These are phyloP conservation scores for Charanyca ferruginea DNA, from an alignment of 2,888 invertebrate genomes.

Conservation along the genomic window DNA sequence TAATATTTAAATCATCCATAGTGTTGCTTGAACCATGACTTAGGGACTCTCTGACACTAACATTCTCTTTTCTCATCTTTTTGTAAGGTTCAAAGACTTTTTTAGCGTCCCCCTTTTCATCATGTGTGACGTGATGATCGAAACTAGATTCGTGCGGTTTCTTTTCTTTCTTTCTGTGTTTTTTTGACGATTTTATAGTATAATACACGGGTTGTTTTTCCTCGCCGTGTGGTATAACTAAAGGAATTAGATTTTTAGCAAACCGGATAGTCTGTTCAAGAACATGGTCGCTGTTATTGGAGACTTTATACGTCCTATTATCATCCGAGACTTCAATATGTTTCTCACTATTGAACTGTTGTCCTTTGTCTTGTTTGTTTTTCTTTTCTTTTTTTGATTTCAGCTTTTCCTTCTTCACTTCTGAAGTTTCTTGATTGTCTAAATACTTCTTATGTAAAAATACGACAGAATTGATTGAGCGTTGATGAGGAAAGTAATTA, in stretches of 20 bases:
- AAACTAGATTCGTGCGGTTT: slow-evolving; percentile 54
- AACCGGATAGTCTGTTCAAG: slow-evolving; percentile 82
- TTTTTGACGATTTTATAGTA: slow-evolving; percentile 79
- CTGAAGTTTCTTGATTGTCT: slow-evolving; percentile 45
- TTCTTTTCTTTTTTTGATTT: slow-evolving; percentile 60
- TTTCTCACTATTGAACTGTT: slow-evolving; percentile 70
- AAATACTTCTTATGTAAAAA: slow-evolving; percentile 82
- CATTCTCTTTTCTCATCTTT: slow-evolving; percentile 72
- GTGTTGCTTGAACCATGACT: slow-evolving; percentile 80
- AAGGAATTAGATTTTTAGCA: slow-evolving; percentile 81
- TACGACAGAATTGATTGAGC: slow-evolving; percentile 79
- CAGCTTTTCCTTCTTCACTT: slow-evolving; percentile 48
- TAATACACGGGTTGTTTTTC: slow-evolving; percentile 76
- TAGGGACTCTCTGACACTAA: slow-evolving; percentile 72
- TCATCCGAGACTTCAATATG: slow-evolving; percentile 52
- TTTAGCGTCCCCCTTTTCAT: slow-evolving; percentile 70
- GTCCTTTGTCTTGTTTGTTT: slow-evolving; percentile 70
- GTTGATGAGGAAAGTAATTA: slow-evolving; percentile 78
- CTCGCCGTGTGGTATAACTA: slow-evolving; percentile 78
- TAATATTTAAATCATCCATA: slow-evolving; percentile 81
- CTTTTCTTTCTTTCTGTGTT: slow-evolving; percentile 69
- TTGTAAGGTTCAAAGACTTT: slow-evolving; percentile 70
- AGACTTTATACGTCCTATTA: slow-evolving; percentile 57
- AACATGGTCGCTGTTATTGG: slow-evolving; percentile 70
- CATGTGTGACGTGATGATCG: slow-evolving; percentile 58